Percentiles rank a stretch among this genome's conserved stretches.
Conservation (phyloP, 2,113 vertebrate species). For the Rynchops niger region DNA sequence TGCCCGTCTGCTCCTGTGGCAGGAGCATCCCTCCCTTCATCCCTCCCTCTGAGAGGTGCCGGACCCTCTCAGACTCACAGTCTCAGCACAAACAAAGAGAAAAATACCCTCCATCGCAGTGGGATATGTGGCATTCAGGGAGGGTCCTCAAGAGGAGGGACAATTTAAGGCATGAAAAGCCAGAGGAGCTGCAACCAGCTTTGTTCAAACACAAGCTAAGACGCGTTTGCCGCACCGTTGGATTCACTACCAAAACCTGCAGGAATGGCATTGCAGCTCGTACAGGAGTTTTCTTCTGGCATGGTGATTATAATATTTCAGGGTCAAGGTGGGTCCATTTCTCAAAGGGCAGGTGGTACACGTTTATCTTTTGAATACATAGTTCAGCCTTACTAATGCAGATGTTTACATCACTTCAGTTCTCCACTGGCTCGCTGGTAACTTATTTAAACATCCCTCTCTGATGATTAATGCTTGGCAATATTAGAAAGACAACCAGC, state of each 20-base stretch:
- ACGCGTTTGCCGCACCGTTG: background rate
- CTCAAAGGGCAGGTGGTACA: too few relatives aligned
- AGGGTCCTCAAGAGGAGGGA: background rate
- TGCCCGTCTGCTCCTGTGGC: background rate
- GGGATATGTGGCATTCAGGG: background rate
- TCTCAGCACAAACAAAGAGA: background rate
- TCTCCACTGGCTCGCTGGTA: background rate
- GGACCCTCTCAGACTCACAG: background rate
- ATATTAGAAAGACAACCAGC: background rate
- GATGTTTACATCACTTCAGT: background rate
- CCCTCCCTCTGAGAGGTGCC: background rate
- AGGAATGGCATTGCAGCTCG: background rate
- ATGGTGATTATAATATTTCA: background rate
- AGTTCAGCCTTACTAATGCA: background rate
- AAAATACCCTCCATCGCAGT: background rate
- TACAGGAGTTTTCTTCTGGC: background rate
- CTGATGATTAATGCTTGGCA: background rate
- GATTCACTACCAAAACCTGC: background rate
- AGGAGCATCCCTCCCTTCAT: background rate
- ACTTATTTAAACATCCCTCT: background rate
- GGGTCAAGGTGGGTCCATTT: background rate
- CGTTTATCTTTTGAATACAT: background rate
- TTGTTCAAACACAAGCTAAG: background rate
- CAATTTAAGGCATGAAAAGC: background rate
- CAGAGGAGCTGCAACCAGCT: rapidly evolving